Base-by-base conservation (phyloP, 2,888 invertebrate genomes). In the Drosophila setosimentum region DNA sequence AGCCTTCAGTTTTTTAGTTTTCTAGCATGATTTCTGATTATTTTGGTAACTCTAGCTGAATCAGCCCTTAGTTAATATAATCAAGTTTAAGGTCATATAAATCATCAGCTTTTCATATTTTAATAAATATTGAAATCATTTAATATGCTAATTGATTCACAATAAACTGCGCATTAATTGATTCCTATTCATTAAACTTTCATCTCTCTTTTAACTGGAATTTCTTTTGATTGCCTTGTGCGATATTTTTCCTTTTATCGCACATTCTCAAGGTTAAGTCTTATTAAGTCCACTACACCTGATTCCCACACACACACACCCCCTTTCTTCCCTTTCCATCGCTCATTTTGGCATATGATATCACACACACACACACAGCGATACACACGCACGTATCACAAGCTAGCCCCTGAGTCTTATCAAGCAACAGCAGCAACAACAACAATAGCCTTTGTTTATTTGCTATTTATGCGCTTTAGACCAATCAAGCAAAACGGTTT, bases 401-500 rank as follows among this genome's bases (percentile, higher is more conserved):
- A 57, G 64, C 48, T 53, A 62, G 42, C 57, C 54, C 42, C n/a
- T 21, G 3, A 33, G 16, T 49, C 65, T 78, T 78, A 78, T 78
- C 77, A 76, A 51, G 32, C 55, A 55, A 45, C 54, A 58, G 30
- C 29, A 72, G 37, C 18, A 76, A 73, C 8, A 73, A 63, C 55
- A 73, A 74, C 51, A 68, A 71, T 32, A 49, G 60, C 62, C 87
- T 83, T 89, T 89, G 84, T 84, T 84, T 84, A 74, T 87, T 84
- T 79, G 74, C 79, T 81, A 89, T 85, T 89, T 85, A 87, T 89
- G 75, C 68, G 89, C 87, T 79, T 89, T 83, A 87, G 82, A 79
- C 69, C 87, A 89, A 89, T 89, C 85, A 85, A 85, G 88, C 90
- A 89, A 89, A 89, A 82, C 88, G 88, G 73, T 87, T 85, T 85